Base-by-base conservation (phyloP, 2,113 vertebrate species). In the Gopherus flavomarginatus region DNA sequence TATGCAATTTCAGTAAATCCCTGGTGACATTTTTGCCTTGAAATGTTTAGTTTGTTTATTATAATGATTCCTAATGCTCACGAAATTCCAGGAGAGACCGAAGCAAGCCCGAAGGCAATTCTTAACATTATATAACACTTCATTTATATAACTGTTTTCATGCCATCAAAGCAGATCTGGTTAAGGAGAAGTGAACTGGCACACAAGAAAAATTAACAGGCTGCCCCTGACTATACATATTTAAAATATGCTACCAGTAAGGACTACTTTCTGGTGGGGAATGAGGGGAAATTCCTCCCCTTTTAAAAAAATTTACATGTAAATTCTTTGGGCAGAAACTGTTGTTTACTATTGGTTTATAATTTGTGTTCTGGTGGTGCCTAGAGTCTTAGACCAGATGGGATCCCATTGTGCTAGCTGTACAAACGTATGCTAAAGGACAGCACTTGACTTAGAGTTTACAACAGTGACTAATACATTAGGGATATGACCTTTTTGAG, bases 41-140 rank as follows among this genome's bases (percentile, higher is more conserved):
- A 94, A 85, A 95, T 85, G 31, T 27, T 10, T 50, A 52, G 10
- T 62, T 88, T 81, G 57, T 79, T 86, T 94, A 26, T 92, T 93
- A 86, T n/a, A 57, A 1, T 14, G 50, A 10, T 79, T 69, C 85
- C 90, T 54, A 59, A 31, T 65, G 62, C 17, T 91, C 24, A 24
- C 26, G 2, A 77, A 22, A 56, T 6, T 83, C 26, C 81, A 31
- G 26, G 42, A 38, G 81, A 94, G 19, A 31, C 56, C 17, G 83
- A 65, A 81, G 14, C 47, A 83, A 79, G 17, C 1, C 54, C n/a
- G 88, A 95, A 91, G 83, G 31, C 50, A 81, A 4, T 47, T 65
- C 65, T 5, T 65, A 85, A 29, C 42, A 85, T 92, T 92, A 56
- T 57, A 24, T 72, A 72, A 69, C n/a, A 72, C 65, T 72, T 22